Conservation (phyloP, 2,113 vertebrate genomes). For the Craseonycteris thonglongyai region DNA sequence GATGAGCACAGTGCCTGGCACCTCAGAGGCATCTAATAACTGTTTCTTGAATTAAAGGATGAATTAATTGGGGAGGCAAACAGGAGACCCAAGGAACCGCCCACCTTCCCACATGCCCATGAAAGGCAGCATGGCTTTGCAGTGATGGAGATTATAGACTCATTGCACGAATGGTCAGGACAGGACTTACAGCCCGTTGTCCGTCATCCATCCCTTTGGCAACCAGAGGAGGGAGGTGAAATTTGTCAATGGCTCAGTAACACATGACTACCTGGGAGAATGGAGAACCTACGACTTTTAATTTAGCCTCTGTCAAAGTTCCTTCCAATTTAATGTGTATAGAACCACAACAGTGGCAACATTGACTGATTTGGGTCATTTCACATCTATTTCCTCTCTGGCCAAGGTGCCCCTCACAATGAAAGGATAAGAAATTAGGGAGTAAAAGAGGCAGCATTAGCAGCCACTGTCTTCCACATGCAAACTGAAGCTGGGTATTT, state of each 20-base stretch:
- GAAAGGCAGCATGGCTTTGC: background rate
- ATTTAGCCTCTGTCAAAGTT: background rate
- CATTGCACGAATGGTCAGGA: rapidly evolving
- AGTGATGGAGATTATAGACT: background rate
- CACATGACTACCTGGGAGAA: background rate
- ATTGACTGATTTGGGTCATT: background rate
- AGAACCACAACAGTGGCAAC: background rate
- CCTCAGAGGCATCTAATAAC: no score
- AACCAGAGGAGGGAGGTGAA: background rate
- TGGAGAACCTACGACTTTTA: background rate
- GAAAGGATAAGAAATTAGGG: background rate
- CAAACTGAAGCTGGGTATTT: background rate
- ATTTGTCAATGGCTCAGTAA: background rate
- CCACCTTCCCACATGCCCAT: rapidly evolving
- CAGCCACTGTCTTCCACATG: rapidly evolving
- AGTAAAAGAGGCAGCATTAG: background rate
- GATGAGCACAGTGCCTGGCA: background rate
- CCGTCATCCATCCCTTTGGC: background rate
- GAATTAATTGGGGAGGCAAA: background rate
- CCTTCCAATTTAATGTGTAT: background rate
- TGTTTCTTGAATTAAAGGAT: background rate
- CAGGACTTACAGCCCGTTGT: background rate
- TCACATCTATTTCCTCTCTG: background rate
- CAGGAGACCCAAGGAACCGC: background rate
- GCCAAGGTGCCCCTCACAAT: background rate